Evolutionary conservation across 1,140 invertebrate genomes (phyloP), one percentile per base, ranked within the genome.

Genomic region (Caerostris darwini): DNA sequence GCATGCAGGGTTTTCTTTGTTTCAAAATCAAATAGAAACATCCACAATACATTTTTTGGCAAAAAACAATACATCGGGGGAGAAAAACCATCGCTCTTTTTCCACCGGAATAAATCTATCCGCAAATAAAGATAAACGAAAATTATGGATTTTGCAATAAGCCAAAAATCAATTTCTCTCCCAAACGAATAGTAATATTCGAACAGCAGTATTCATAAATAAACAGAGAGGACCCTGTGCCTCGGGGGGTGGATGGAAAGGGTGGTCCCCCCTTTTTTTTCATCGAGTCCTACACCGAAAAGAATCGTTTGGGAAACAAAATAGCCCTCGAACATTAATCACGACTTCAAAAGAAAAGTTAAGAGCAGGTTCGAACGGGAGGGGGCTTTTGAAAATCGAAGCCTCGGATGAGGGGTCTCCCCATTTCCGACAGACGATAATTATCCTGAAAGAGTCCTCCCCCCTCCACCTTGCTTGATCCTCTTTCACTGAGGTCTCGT

Each of bases 141-240:
- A 71, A 71, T 71, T 71, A 71, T 71, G 34, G 87, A 89, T 89
- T 89, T 89, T 89, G 87, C 19, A 89, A 89, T 89, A 89, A 71
- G 69, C 7, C 69, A 8, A 50, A 71, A 71, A 71, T 71, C 69
- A 71, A 71, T 71, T 69, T 8, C 19, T 34, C n/a, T 8, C 69
- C 69, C 8, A 71, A 71, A 34, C 69, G 69, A 71, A 71, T 34
- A 71, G 34, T 71, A 71, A 71, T 71, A 34, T 71, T 71, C 69
- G 69, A 71, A 71, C 34, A 71, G 53, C 34, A 71, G 53, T 83
- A 56, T 57, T 19, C 81, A 83, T 83, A 83, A 83, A 83, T 54
- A 83, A 57, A 57, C 53, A 83, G 53, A 57, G 53, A n/a, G 61
- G 14, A 57, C 71, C 71, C 8, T 34, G 69, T 71, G 19, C 34